Conservation (phyloP, 1,140 invertebrate genomes). For the Zeugodacus cucurbitae region DNA sequence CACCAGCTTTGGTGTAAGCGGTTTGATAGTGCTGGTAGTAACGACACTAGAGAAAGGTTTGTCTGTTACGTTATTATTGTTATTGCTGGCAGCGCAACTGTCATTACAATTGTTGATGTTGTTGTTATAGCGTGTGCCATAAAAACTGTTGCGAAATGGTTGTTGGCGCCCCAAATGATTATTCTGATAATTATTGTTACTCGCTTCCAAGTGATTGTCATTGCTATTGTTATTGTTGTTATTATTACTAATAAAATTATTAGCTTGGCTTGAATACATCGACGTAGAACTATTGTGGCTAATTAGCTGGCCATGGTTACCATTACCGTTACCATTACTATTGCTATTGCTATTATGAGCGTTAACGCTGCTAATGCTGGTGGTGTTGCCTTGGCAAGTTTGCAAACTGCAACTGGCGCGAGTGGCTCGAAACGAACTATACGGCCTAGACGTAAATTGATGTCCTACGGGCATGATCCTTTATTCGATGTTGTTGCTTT, state of each 20-base stretch:
- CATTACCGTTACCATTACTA: conserved; percentile 36
- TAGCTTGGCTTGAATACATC: conserved; percentile 1
- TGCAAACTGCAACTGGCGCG: conserved; percentile 53
- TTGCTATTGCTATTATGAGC: conserved; percentile 19
- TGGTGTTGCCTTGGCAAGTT: conserved; percentile 44
- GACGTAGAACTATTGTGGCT: conserved; percentile 17
- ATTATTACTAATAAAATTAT: neutral
- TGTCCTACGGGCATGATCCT: conserved; percentile 63
- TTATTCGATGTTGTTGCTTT: conserved; percentile 38
- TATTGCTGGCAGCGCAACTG: conserved; percentile 1
- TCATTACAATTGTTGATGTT: conserved; percentile 40
- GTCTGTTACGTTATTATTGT: neutral
- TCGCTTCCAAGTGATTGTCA: neutral
- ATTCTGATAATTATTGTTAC: conserved; percentile 47
- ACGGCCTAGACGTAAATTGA: conserved; percentile 61
- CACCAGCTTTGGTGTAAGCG: conserved; percentile 60
- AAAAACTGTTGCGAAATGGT: conserved; percentile 55
- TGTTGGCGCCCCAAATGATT: conserved; percentile 55
- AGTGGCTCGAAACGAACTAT: conserved; percentile 63
- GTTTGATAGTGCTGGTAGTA: conserved; percentile 51
- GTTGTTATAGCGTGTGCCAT: conserved; percentile 44
- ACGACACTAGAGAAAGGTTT: conserved; percentile 40
- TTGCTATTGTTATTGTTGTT: conserved; percentile 9
- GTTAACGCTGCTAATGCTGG: conserved; percentile 13
- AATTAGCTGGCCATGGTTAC: neutral